Evolutionary conservation across 2,113 vertebrate genomes (phyloP).

Genomic region (Syngnathus floridae): DNA sequence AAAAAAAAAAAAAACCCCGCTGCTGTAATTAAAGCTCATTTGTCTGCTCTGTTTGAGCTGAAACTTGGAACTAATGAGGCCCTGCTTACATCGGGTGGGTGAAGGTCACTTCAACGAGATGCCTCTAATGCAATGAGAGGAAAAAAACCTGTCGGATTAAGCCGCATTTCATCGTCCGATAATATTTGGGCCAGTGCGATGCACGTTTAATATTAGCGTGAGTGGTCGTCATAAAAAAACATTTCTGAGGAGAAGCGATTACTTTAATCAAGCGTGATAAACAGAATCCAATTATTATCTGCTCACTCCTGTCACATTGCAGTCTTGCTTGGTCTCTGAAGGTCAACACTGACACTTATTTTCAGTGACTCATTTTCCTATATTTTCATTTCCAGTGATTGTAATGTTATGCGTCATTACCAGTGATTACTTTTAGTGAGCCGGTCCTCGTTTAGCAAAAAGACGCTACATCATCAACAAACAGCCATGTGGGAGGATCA

Average conservation of each 20-base stretch:
- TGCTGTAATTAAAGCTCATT: constrained; percentile 38
- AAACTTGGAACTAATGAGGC: constrained; percentile 34
- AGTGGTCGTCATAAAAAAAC: background rate
- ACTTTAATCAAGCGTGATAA: constrained; percentile 12
- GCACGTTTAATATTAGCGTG: constrained; percentile 6
- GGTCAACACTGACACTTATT: constrained; percentile 19
- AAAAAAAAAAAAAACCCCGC: constrained; percentile 4
- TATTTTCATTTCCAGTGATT: background rate
- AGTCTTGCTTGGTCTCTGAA: constrained; percentile 25
- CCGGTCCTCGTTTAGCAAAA: constrained; percentile 12
- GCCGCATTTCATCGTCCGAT: constrained; percentile 7
- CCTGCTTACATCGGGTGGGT: constrained; percentile 6
- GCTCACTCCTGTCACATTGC: constrained; percentile 14
- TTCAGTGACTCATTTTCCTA: too few relatives aligned
- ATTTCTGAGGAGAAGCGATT: constrained; percentile 5
- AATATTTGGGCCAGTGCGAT: constrained; percentile 22
- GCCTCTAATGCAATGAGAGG: constrained; percentile 2
- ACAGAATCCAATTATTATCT: constrained; percentile 4
- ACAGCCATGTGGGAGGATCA: constrained; percentile 26
- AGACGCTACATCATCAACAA: background rate
- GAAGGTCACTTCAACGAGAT: constrained; percentile 23
- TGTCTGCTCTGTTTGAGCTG: constrained; percentile 24
- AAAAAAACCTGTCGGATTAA: constrained; percentile 18
- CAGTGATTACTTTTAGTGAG: background rate
- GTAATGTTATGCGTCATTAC: background rate